Conservation (phyloP, 1,140 invertebrate species). For the Micrasema longulum region DNA sequence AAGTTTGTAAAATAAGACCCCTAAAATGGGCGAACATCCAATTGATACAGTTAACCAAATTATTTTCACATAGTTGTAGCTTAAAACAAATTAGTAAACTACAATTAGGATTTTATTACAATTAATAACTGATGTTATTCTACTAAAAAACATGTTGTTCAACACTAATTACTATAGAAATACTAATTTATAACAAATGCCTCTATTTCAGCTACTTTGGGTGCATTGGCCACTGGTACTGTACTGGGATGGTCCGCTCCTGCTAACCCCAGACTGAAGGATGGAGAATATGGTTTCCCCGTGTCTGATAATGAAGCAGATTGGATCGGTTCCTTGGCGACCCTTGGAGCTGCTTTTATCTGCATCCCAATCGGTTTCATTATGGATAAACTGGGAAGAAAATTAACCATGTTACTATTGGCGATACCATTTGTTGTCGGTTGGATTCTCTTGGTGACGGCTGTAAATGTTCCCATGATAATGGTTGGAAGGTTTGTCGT, state of each 20-base stretch:
- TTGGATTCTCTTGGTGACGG: slow-evolving; percentile 81
- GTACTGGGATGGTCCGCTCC: slow-evolving; percentile 83
- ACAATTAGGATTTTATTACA: too few species aligned
- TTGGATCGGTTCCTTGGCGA: slow-evolving; percentile 79
- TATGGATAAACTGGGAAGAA: slow-evolving; percentile 82
- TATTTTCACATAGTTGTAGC: too few species aligned
- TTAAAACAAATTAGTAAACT: too few species aligned
- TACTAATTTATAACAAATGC: too few species aligned
- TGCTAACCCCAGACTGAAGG: slow-evolving; percentile 68
- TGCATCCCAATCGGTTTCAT: slow-evolving; percentile 79
- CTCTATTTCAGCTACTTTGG: slow-evolving; percentile 67
- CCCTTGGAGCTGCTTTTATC: slow-evolving; percentile 78
- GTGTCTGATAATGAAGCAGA: slow-evolving; percentile 69
- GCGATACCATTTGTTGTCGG: slow-evolving; percentile 80
- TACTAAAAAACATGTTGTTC: too few species aligned
- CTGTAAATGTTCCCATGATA: slow-evolving; percentile 74
- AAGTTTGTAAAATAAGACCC: too few species aligned
- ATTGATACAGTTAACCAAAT: too few species aligned
- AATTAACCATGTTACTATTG: slow-evolving; percentile 77
- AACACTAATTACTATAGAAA: too few species aligned
- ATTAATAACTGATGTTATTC: too few species aligned
- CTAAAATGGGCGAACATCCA: too few species aligned
- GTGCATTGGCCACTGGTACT: slow-evolving; percentile 70
- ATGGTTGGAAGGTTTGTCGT: slow-evolving; percentile 80
- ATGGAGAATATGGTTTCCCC: slow-evolving; percentile 68